Evolutionary conservation across 2,113 vertebrate species (phyloP).

Genomic region (Podilymbus podiceps): DNA sequence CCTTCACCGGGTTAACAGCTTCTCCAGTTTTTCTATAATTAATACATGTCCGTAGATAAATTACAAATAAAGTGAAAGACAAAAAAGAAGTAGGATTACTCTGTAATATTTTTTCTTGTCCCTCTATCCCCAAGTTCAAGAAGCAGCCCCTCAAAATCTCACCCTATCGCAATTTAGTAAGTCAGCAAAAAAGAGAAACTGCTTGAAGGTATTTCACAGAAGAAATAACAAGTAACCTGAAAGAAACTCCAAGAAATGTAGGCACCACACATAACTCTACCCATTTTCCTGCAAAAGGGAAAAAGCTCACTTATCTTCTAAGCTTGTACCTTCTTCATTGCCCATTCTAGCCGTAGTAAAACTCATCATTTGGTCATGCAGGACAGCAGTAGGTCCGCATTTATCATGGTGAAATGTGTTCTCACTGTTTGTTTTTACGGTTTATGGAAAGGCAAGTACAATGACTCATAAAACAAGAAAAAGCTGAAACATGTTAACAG

Average conservation of each 20-base stretch:
- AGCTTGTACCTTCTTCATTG: not conserved
- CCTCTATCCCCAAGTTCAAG: not conserved
- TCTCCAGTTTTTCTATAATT: conserved; percentile 41
- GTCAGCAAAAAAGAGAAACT: not conserved
- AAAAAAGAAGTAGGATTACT: conserved; percentile 24
- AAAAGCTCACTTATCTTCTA: not conserved
- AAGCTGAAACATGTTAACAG: conserved; percentile 35
- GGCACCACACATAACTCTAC: not conserved
- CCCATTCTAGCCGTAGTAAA: not conserved
- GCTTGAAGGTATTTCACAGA: not conserved
- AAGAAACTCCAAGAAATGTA: not conserved
- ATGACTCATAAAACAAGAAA: conserved; percentile 33
- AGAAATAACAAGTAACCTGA: not conserved
- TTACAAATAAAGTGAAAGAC: conserved; percentile 43
- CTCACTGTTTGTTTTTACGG: not conserved
- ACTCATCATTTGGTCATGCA: not conserved
- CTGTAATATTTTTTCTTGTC: not conserved
- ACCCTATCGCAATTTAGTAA: not conserved
- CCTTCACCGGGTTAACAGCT: conserved; percentile 48
- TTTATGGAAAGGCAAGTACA: not conserved
- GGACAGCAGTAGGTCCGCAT: not conserved
- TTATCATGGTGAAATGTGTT: not conserved
- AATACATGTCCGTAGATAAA: not conserved
- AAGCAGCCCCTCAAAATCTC: not conserved
- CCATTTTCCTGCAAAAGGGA: not conserved